Evolutionary conservation across 1,140 invertebrate genomes (phyloP), one percentile per base, ranked within the genome.

Genomic region (Bombus waltoni): DNA sequence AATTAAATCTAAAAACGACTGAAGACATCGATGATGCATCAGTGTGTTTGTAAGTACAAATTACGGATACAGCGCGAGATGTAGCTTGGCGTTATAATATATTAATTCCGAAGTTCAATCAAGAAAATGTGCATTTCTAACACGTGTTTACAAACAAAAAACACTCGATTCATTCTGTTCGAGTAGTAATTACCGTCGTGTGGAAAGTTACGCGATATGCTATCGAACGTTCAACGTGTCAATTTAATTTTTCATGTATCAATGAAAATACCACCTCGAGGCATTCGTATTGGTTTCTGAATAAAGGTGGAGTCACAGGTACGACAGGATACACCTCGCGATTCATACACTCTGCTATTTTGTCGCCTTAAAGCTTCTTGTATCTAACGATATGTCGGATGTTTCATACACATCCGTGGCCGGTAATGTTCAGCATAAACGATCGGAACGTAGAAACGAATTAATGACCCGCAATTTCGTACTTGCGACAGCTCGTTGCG

Each of bases 381-480:
- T 53, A 5, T 83, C 28, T 53, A 80, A 65, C 18, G 53, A 42
- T 57, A 28, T 32, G 57, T 81, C 83, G 81, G 59, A 15, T 81
- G 83, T 74, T 77, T 38, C 35, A 3, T 38, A 9, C 8, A 25
- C 3, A 62, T n/a, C 22, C 4, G 62, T 40, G 18, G 18, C 47
- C 18, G 22, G 53, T 44, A 59, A 78, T 44, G 25, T 80, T 66
- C 32, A 73, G 18, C 35, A n/a, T 38, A 72, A 68, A 38, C 42
- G 40, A 81, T 80, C n/a, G 32, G 22, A 8, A 22, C 25, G 35
- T 3, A 28, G 28, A 44, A 4, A 25, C 4, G 38, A 25, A 15
- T 40, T 38, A 75, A 62, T 81, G 65, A 70, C 80, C 40, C 32
- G n/a, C 75, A 83, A 88, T 89, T 83, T 83, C 72, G 40, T 53